These are phyloP conservation scores for Potamarius usumacintae DNA, from an alignment of 2,113 vertebrate genomes.

Conservation along the genomic window DNA sequence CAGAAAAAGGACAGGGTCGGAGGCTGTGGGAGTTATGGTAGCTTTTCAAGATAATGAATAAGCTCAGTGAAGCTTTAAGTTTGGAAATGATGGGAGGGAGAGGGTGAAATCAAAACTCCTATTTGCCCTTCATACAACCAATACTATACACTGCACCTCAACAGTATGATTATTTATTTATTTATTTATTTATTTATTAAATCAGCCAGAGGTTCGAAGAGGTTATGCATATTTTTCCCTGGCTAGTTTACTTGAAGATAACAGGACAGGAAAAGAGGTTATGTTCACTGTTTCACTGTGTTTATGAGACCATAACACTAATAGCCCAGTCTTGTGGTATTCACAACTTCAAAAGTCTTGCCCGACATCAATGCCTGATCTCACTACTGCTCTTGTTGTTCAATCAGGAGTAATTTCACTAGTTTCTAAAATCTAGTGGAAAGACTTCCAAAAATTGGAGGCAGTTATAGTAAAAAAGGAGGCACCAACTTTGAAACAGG, in stretches of 20 bases:
- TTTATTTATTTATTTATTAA: not conserved
- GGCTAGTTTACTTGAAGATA: not conserved
- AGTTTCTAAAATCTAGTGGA: not conserved
- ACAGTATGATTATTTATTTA: not conserved
- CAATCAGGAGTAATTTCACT: no score
- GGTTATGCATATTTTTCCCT: no score
- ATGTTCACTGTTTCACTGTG: not conserved
- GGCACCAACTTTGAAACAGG: not conserved
- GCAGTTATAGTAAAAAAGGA: not conserved
- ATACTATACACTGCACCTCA: not conserved
- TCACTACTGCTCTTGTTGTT: no score
- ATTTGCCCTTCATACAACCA: not conserved
- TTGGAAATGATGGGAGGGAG: slow-evolving; percentile 19
- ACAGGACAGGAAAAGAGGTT: not conserved
- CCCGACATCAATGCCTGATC: no score
- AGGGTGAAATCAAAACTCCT: not conserved
- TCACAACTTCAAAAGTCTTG: not conserved
- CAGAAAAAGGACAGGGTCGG: slow-evolving; percentile 18
- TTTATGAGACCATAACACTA: not conserved
- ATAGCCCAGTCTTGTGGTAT: not conserved
- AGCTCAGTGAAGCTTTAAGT: slow-evolving; percentile 39
- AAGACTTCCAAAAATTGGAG: not conserved
- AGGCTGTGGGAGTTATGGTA: not conserved
- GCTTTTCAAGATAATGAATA: slow-evolving; percentile 28
- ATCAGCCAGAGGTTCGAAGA: not conserved